A percentile compares a stretch with the other conserved stretches of the same genome.
These are phyloP conservation scores for Pedetes capensis DNA, from an alignment of 2,113 vertebrate species.

Conservation along the genomic window DNA sequence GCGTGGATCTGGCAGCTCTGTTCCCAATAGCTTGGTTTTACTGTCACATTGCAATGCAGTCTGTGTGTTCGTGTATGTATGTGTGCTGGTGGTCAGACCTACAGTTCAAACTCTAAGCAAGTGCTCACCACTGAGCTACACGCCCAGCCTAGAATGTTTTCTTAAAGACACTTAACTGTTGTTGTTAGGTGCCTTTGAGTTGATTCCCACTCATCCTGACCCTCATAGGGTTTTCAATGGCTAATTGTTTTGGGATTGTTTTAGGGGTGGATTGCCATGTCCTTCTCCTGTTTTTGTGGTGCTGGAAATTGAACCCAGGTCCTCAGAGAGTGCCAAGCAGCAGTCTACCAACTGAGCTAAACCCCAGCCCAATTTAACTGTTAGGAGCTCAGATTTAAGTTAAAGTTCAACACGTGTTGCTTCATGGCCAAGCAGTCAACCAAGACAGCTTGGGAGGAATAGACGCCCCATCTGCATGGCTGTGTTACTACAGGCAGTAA, in stretches of 20 bases:
- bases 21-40: neutral
- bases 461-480: rapidly evolving
- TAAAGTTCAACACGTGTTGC: neutral
- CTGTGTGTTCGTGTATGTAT: neutral
- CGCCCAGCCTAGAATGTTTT: neutral
- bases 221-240: no score
- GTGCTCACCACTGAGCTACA: neutral
- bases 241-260: no score
- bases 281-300: no score
- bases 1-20: neutral
- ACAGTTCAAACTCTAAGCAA: neutral
- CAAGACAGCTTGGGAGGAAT: neutral
- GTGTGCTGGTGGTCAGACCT: neutral
- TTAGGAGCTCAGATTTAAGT: neutral
- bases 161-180: no score
- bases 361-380: no score
- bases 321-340: no score
- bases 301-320: no score
- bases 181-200: no score
- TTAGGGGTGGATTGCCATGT: no score
- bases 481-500: rapidly evolving
- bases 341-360: no score
- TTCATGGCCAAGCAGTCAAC: neutral
- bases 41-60: neutral
- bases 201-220: no score